phyloP scores from a whole-genome alignment of 2,113 vertebrate genomes.

The Osmerus eperlanus region DNA sequence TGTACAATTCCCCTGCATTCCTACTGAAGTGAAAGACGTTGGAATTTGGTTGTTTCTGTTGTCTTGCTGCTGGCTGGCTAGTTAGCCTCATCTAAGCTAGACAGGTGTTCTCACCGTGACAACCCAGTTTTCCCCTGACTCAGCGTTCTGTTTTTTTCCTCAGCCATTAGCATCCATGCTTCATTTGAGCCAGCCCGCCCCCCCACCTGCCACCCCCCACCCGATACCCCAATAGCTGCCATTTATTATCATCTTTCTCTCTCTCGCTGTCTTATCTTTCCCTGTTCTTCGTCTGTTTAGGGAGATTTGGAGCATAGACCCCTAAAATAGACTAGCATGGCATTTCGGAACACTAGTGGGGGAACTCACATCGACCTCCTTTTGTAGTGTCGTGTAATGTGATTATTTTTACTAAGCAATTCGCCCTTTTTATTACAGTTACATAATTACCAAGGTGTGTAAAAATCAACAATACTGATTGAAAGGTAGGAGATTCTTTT shows the following conservation, averaged over 20 bases:
- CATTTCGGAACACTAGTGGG: neutral
- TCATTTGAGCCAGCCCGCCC: neutral
- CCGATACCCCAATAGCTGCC: neutral
- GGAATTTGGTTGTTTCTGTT: too few relatives aligned
- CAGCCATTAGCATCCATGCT: constrained; percentile 2
- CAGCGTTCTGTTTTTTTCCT: neutral
- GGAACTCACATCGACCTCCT: too few relatives aligned
- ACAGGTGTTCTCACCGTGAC: constrained; percentile 2
- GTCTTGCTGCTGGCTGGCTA: neutral
- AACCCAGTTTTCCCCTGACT: neutral
- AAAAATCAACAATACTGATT: too few relatives aligned
- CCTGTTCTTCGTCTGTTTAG: constrained; percentile 9
- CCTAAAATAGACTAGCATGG: neutral
- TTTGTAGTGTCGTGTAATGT: too few relatives aligned
- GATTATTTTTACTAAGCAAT: too few relatives aligned
- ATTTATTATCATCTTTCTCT: neutral
- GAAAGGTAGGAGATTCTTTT: too few relatives aligned
- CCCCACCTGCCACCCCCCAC: too few relatives aligned
- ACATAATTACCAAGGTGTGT: too few relatives aligned
- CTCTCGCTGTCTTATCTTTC: neutral
- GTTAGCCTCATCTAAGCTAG: neutral
- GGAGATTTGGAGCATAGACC: neutral
- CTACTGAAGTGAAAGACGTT: too few relatives aligned
- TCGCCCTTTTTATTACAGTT: too few relatives aligned
- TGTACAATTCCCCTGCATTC: too few relatives aligned